Percentiles rank a stretch among this genome's conserved stretches.
Evolutionary conservation across 2,113 vertebrate species (phyloP).

Genomic region (Pituophis catenifer): DNA sequence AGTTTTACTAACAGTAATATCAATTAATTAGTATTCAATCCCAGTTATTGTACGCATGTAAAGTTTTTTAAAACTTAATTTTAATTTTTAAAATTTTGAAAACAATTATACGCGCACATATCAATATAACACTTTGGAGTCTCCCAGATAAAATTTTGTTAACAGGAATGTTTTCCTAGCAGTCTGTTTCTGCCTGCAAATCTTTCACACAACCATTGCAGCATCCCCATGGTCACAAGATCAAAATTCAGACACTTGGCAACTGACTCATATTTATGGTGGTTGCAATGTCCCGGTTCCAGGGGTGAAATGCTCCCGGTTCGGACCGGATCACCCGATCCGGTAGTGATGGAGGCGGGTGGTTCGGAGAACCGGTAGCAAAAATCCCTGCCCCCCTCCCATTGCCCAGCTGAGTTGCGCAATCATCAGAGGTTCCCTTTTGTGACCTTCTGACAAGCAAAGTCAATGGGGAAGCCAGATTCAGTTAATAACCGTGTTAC

Average conservation of each 20-base stretch:
- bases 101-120: background rate
- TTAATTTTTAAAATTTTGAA: background rate
- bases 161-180: background rate
- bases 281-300: background rate
- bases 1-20: background rate
- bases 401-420: too few species aligned
- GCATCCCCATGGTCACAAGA: too few species aligned
- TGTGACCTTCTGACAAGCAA: background rate
- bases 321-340: too few species aligned
- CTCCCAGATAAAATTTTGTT: background rate
- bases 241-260: background rate
- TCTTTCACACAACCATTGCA: background rate
- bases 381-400: too few species aligned
- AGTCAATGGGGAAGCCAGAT: background rate
- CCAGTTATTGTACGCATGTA: conserved; percentile 4
- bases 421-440: background rate
- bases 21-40: conserved; percentile 11
- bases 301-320: too few species aligned
- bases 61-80: background rate
- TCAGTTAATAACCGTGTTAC: background rate
- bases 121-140: background rate
- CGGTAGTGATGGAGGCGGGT: too few species aligned
- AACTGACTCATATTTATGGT: background rate
- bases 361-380: too few species aligned
- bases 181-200: background rate